phyloP scores from a whole-genome alignment of 53 echinoderm and acorn worm genomes.

The Zoroaster sp. region DNA sequence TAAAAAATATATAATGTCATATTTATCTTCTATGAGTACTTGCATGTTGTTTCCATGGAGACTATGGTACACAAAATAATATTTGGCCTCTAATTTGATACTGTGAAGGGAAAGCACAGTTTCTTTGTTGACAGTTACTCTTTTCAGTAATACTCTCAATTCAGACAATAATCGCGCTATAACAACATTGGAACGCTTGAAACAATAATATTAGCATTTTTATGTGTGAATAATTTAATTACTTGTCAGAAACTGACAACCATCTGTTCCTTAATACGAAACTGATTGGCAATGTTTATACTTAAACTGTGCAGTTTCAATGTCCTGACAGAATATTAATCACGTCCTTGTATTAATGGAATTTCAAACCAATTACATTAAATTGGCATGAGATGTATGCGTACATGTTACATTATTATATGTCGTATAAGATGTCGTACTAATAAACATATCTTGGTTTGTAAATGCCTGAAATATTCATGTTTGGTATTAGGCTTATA shows the following conservation, averaged over 20 bases:
- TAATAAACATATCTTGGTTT: no score
- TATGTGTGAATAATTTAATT: neutral
- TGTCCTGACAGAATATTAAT: no score
- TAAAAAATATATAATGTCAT: neutral
- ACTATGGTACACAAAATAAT: neutral
- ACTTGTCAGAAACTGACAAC: neutral
- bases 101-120: no score
- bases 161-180: neutral
- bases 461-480: no score
- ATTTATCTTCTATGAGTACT: neutral
- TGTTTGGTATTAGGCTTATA: no score
- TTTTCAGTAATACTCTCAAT: neutral
- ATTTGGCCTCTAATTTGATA: neutral
- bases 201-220: neutral
- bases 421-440: neutral
- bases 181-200: neutral
- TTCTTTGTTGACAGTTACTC: neutral
- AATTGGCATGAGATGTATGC: no score
- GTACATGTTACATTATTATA: neutral
- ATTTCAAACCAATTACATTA: no score
- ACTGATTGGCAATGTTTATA: no score
- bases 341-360: no score
- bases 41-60: neutral
- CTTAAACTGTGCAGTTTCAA: no score
- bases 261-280: neutral